phyloP scores from a whole-genome alignment of 2,888 invertebrate species.

The Aphodius sticticus region DNA sequence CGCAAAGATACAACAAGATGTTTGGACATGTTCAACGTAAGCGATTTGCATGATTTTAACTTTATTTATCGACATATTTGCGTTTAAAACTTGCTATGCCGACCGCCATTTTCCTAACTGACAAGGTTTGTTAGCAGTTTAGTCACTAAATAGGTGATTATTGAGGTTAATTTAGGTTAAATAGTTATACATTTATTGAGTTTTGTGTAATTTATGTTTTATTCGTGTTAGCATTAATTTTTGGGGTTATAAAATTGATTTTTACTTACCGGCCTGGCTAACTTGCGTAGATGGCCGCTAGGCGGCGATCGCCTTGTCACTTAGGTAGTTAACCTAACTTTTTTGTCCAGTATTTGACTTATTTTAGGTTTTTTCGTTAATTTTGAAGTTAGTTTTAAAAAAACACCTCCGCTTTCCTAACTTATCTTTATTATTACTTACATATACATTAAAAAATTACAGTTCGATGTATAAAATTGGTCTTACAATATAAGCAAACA shows the following conservation, averaged over 20 bases:
- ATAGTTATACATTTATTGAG: too few relatives aligned
- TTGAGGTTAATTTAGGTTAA: too few relatives aligned
- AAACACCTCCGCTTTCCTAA: background rate
- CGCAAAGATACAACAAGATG: background rate
- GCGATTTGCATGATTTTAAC: background rate
- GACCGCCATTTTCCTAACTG: background rate
- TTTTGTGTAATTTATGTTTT: too few relatives aligned
- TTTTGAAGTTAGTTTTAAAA: too few relatives aligned
- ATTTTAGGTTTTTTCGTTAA: too few relatives aligned
- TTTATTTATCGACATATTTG: background rate
- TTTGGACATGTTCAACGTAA: background rate
- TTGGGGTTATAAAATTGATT: too few relatives aligned
- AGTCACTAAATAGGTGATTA: background rate
- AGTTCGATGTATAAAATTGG: background rate
- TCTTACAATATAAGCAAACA: background rate
- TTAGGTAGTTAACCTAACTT: too few relatives aligned
- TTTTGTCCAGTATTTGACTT: too few relatives aligned
- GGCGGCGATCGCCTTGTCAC: too few relatives aligned
- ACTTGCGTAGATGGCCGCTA: too few relatives aligned
- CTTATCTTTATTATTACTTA: background rate
- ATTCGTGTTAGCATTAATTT: too few relatives aligned
- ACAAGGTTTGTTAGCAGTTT: background rate
- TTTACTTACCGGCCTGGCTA: too few relatives aligned
- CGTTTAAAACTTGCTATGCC: background rate
- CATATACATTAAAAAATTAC: background rate